These are phyloP conservation scores for Oscheius sp. DNA, from an alignment of 1,140 invertebrate species.

Conservation along the genomic window DNA sequence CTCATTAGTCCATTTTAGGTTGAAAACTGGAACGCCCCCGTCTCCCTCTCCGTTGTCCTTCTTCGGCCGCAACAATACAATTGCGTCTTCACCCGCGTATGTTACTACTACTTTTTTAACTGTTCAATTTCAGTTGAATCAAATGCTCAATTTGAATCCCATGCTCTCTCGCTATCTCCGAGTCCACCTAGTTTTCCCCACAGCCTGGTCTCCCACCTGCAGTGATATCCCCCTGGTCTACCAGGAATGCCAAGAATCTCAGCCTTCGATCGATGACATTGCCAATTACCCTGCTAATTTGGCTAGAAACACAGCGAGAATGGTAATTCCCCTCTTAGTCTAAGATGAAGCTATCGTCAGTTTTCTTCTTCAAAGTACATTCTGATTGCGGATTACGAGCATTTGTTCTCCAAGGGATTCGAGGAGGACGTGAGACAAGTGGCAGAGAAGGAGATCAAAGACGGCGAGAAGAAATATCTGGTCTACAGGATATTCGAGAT, in stretches of 20 bases:
- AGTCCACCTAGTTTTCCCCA: conserved; percentile 8
- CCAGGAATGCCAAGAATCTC: neutral
- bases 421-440: neutral
- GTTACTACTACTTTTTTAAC: neutral
- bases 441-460: conserved; percentile 1
- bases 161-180: neutral
- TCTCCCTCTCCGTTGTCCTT: conserved; percentile 14
- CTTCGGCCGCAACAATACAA: neutral
- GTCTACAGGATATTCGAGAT: conserved; percentile 29
- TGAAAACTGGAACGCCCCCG: conserved; percentile 20
- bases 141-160: neutral
- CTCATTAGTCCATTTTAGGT: neutral
- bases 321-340: neutral
- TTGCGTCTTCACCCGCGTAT: neutral
- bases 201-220: neutral
- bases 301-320: conserved; percentile 16
- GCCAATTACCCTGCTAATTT: conserved; percentile 6
- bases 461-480: neutral
- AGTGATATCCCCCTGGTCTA: too few species aligned
- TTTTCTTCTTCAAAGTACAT: conserved; percentile 10
- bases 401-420: conserved; percentile 7
- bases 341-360: neutral
- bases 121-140: conserved; percentile 5
- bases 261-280: neutral
- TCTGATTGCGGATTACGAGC: conserved; percentile 18